phyloP scores from a whole-genome alignment of 2,113 vertebrate species.

The Salminus brasiliensis region DNA sequence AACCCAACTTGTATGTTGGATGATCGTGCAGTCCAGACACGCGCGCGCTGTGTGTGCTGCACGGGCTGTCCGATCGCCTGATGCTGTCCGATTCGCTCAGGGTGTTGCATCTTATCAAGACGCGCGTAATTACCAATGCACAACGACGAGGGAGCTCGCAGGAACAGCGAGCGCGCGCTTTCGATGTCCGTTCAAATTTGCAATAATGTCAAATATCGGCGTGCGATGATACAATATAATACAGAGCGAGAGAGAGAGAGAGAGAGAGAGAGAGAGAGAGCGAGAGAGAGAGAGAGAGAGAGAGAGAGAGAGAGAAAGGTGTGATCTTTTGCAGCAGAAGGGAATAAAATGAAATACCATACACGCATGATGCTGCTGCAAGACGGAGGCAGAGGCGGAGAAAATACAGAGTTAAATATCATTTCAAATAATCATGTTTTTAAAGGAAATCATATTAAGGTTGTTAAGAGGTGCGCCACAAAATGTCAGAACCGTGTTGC shows the following conservation, averaged over 20 bases:
- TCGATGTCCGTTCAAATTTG: constrained; percentile 27
- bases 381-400: constrained; percentile 47
- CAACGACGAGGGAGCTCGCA: not conserved
- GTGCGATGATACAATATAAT: constrained; percentile 14
- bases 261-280: constrained; percentile 3
- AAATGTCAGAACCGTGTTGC: constrained; percentile 68
- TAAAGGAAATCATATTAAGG: constrained; percentile 67
- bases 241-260: not conserved
- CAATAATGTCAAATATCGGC: constrained; percentile 13
- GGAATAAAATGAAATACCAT: constrained; percentile 53
- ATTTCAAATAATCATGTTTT: constrained; percentile 67
- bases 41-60: not conserved
- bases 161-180: not conserved
- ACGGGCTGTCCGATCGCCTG: not conserved
- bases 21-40: constrained; percentile 16
- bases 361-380: constrained; percentile 42
- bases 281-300: constrained; percentile 26
- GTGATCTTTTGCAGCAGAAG: constrained; percentile 14
- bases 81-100: constrained; percentile 26
- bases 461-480: constrained; percentile 64
- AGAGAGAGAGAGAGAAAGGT: constrained; percentile 17
- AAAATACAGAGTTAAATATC: constrained; percentile 64
- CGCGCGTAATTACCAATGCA: constrained; percentile 3
- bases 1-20: constrained; percentile 24
- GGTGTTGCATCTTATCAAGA: not conserved